Conservation (phyloP, 2,888 invertebrate genomes). For the Tipula vernalis region DNA sequence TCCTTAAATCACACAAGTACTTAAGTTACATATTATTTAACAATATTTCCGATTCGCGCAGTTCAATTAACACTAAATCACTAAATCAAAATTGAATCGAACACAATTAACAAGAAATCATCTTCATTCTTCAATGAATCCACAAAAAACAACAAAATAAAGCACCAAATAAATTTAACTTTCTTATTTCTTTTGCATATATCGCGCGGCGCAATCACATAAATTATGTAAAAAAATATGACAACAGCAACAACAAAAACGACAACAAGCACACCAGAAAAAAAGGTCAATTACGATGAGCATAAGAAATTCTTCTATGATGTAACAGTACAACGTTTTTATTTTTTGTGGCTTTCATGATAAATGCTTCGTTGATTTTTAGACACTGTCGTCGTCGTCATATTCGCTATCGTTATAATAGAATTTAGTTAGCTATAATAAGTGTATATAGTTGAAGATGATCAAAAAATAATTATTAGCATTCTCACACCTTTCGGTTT, state of each 20-base stretch:
- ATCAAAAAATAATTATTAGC: background rate
- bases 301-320: background rate
- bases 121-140: background rate
- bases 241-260: background rate
- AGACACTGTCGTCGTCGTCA: background rate
- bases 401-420: background rate
- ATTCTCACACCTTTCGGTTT: background rate
- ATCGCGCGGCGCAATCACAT: background rate
- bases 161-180: background rate
- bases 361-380: background rate
- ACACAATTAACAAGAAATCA: background rate
- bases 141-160: background rate
- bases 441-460: background rate
- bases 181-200: conserved; percentile 4
- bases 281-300: background rate
- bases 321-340: background rate
- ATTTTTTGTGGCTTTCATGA: background rate
- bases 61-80: background rate
- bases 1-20: background rate
- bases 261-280: background rate
- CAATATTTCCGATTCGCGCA: background rate
- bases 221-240: conserved; percentile 1
- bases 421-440: no score
- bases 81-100: background rate
- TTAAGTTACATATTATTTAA: background rate